phyloP scores from a whole-genome alignment of 2,113 vertebrate species.

The Coregonus clupeaformis region DNA sequence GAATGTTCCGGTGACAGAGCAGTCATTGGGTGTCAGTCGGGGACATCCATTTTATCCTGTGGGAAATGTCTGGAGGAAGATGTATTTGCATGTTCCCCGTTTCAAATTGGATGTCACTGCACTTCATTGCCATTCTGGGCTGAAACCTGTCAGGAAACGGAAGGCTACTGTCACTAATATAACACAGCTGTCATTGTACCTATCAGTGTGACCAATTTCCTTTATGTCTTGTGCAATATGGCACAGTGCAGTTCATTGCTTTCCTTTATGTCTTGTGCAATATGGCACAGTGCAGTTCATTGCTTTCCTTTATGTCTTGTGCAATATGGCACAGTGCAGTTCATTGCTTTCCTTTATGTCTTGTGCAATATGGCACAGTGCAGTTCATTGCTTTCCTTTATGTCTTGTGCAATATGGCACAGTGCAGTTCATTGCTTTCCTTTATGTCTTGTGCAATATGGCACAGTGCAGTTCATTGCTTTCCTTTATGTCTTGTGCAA shows the following conservation, averaged over 20 bases:
- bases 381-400: background rate
- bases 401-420: conserved; percentile 16
- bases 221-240: conserved; percentile 21
- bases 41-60: conserved; percentile 27
- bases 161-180: conserved; percentile 15
- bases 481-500: conserved; percentile 27
- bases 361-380: conserved; percentile 3
- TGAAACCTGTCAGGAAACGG: conserved; percentile 27
- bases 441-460: conserved; percentile 21
- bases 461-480: background rate
- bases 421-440: background rate
- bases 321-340: background rate
- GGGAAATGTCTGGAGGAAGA: conserved; percentile 39
- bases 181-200: conserved; percentile 6
- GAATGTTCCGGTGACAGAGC: background rate
- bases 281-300: background rate
- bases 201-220: conserved; percentile 26
- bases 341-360: no score
- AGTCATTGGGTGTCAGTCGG: conserved; percentile 35
- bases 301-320: conserved; percentile 23
- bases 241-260: no score
- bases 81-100: conserved; percentile 22
- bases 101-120: conserved; percentile 39
- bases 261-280: conserved; percentile 27
- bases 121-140: conserved; percentile 27